Percentiles rank a stretch among this genome's conserved stretches.
Conservation (phyloP, 2,113 vertebrate species). For the Epinephelus moara region DNA sequence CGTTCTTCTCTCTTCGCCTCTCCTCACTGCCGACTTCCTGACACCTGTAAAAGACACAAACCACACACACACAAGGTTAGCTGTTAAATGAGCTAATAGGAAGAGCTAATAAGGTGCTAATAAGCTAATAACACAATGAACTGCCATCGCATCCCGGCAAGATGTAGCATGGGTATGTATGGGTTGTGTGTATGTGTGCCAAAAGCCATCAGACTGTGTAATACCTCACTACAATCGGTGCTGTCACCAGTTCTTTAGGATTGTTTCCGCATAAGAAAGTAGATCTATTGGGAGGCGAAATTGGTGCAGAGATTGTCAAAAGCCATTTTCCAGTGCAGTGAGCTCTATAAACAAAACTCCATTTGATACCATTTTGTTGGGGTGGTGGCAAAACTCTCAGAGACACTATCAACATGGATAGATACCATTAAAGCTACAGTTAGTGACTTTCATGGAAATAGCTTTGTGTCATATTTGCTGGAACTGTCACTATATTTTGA, state of each 20-base stretch:
- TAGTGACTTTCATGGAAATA: no score
- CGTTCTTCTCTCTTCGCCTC: conserved; percentile 87
- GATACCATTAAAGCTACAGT: neutral
- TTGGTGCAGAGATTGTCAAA: neutral
- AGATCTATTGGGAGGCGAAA: neutral
- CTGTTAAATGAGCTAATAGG: neutral
- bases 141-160: neutral
- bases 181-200: neutral
- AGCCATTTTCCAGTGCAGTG: neutral
- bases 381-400: neutral
- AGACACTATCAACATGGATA: neutral
- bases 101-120: neutral
- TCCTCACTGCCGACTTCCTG: conserved; percentile 90
- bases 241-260: neutral
- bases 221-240: neutral
- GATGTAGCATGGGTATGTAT: neutral
- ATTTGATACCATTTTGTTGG: neutral
- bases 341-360: neutral
- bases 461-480: no score
- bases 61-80: conserved; percentile 9
- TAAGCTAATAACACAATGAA: neutral
- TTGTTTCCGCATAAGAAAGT: neutral
- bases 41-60: conserved; percentile 82
- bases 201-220: neutral
- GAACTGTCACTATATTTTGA: no score